Evolutionary conservation across 2,113 vertebrate species (phyloP), one percentile per base, ranked within the genome.

Genomic region (Spilogale gracilis): DNA sequence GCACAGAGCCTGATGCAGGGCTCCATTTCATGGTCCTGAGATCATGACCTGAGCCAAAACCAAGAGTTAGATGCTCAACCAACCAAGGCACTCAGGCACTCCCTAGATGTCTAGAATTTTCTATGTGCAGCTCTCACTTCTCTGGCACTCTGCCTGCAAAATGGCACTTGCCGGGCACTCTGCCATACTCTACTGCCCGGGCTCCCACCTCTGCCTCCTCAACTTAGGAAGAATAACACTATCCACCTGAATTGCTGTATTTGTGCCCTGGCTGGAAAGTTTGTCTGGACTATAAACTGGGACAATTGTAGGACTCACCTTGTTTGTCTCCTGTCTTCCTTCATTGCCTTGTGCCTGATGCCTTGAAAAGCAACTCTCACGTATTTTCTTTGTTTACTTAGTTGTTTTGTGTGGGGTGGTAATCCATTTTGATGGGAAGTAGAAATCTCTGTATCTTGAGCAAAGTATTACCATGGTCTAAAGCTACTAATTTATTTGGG

Each of bases 371-470:
- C 16, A 90, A 23, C 74, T 65, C 52, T 86, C 73, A n/a, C 48
- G 16, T 65, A 11, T 92, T 80, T 71, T 69, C 50, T 93, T 27
- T 76, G 56, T 60, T 76, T 91, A 69, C 32, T 76, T 54, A 14
- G 10, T 60, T 86, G 27, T 65, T 74, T 88, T 86, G 32, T 74
- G 21, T 30, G 27, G 74, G 58, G 48, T 87, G 74, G 27, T 58
- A 93, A 95, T 91, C 18, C 45, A 91, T 93, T 91, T 93, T n/a
- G 65, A 87, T 67, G 20, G 58, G 60, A 61, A 54, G 12, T 76
- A n/a, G 63, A 67, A 81, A 25, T 81, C 56, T 90, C 69, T 48
- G 13, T 27, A 60, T 76, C 32, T 74, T 86, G 10, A 93, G 50
- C 85, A 85, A 73, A 95, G 23, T 81, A 63, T 92, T 45, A 74